Base-by-base conservation (phyloP, 2,888 invertebrate species). In the Andrena trimmerana region DNA sequence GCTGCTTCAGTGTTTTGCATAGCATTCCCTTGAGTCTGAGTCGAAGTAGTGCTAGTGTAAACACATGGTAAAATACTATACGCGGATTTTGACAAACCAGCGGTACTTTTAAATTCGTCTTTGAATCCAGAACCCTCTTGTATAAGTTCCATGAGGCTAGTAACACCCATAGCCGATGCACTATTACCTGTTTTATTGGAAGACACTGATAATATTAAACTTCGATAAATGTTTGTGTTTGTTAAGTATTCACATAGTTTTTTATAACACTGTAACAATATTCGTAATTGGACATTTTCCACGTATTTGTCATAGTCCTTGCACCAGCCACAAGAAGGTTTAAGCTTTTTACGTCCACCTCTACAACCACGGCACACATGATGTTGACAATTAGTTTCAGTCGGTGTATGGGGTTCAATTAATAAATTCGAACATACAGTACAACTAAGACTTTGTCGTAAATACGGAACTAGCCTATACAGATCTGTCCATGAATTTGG, bases 371-470 rank as follows among this genome's bases (percentile, higher is more conserved):
- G 96, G 94, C 98, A 98, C 54, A 98, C 97, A 94, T 98, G 97
- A 94, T 99, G 98, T 93, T 97, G 97, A 94, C 98, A 98, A 85
- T 96, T 96, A 3, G 96, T 96, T 89, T 96, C 96, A 27, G 96
- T 96, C 20, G 98, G 97, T 50, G 97, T 96, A 92, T 96, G 96
- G 6, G 98, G 98, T 92, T 97, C 97, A 88, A 96, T 96, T 76
- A 98, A 94, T 87, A 98, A 95, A 92, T 97, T 96, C 83, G 97
- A 97, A 94, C 99, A 99, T 74, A 98, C 98, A 76, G 97, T 97
- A 94, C 99, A 99, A 88, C 97, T 97, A 90, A 99, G 95, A 85
- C 97, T 97, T 94, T 98, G 97, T 78, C 98, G 96, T 92, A 98
- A 95, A 94, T 97, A 97, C 5, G 98, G 97, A 89, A 98, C 96